These are phyloP conservation scores for Eulemur macaco DNA, from an alignment of 2,113 vertebrate genomes.

Conservation along the genomic window DNA sequence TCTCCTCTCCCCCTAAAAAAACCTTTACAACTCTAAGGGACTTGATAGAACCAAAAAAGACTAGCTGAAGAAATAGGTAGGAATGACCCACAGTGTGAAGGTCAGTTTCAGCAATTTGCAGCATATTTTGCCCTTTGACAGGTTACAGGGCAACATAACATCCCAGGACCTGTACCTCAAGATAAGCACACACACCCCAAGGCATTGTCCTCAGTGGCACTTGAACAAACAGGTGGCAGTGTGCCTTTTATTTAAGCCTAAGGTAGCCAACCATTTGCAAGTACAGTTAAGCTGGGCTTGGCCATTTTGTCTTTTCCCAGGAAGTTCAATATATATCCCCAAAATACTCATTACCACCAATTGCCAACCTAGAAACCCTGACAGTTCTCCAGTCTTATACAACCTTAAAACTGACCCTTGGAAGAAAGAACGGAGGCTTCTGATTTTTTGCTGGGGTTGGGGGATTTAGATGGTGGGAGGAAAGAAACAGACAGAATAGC, in stretches of 20 bases:
- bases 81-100: neutral
- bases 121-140: neutral
- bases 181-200: neutral
- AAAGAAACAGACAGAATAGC: neutral
- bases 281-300: neutral
- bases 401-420: constrained; percentile 14
- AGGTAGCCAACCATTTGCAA: neutral
- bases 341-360: neutral
- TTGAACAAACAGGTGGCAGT: neutral
- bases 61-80: neutral
- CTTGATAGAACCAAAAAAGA: neutral
- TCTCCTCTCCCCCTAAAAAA: neutral
- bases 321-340: neutral
- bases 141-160: neutral
- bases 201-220: neutral
- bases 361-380: neutral
- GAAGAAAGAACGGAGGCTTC: neutral
- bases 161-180: neutral
- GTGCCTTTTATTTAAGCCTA: constrained; percentile 4
- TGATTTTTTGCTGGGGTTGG: neutral
- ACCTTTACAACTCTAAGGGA: neutral
- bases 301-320: neutral
- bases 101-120: constrained; percentile 25
- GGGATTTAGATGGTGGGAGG: neutral
- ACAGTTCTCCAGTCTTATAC: neutral